Evolutionary conservation across 2,888 invertebrate species (phyloP).

Genomic region (Mactromeris polynyma): DNA sequence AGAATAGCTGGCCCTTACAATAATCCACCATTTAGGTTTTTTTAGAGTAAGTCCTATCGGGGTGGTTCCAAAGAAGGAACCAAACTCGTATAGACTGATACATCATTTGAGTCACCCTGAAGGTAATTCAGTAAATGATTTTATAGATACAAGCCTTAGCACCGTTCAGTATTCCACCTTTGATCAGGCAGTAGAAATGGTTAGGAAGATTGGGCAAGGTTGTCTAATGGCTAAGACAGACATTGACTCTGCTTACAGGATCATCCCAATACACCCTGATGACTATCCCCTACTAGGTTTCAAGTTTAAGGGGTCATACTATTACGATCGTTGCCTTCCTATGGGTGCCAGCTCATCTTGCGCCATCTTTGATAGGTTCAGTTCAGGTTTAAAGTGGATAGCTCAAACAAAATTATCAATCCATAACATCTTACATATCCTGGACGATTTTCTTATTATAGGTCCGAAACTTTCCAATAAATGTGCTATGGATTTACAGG

Average conservation of each 20-base stretch:
- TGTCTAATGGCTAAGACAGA: slow-evolving; percentile 54
- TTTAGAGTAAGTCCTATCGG: slow-evolving; percentile 49
- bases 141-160: slow-evolving; percentile 31
- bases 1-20: neutral
- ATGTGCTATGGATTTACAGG: neutral
- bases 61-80: slow-evolving; percentile 54
- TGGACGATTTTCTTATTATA: slow-evolving; percentile 43
- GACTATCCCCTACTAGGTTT: slow-evolving; percentile 60
- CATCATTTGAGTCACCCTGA: slow-evolving; percentile 58
- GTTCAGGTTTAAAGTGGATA: slow-evolving; percentile 33
- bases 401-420: neutral
- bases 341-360: slow-evolving; percentile 47
- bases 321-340: slow-evolving; percentile 46
- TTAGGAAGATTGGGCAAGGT: slow-evolving; percentile 25
- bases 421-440: slow-evolving; percentile 37
- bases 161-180: slow-evolving; percentile 48
- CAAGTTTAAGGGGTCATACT: slow-evolving; percentile 36
- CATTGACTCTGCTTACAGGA: slow-evolving; percentile 54
- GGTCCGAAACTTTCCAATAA: neutral
- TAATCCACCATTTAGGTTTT: slow-evolving; percentile 22
- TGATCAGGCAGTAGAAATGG: slow-evolving; percentile 49
- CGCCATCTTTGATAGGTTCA: slow-evolving; percentile 59
- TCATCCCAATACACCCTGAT: slow-evolving; percentile 56
- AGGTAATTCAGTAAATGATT: slow-evolving; percentile 58
- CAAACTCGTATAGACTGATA: slow-evolving; percentile 47